Percentiles rank a stretch among this genome's conserved stretches.
These are phyloP conservation scores for Desoria tigrina DNA, from an alignment of 2,888 invertebrate genomes.

Conservation along the genomic window DNA sequence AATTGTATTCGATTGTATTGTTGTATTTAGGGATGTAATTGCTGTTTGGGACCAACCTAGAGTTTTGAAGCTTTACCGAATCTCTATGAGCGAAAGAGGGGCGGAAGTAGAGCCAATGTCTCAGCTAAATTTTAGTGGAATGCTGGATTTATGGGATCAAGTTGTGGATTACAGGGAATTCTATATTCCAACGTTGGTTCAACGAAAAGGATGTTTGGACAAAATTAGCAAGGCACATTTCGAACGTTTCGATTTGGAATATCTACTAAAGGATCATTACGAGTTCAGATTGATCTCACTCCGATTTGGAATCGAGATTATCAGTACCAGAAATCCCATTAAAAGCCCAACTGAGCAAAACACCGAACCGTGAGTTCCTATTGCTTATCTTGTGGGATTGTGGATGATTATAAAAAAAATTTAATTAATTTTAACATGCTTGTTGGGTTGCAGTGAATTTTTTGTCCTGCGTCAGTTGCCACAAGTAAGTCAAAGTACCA, in stretches of 20 bases:
- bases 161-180: not conserved
- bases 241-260: not conserved
- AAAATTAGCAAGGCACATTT: not conserved
- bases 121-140: not conserved
- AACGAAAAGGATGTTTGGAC: not conserved
- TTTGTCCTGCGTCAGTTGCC: conserved; percentile 1
- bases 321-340: not conserved
- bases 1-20: not conserved
- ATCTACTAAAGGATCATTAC: not conserved
- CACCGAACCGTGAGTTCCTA: too few species aligned
- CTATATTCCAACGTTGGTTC: not conserved
- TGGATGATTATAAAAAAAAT: not conserved
- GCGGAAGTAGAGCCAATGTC: too few species aligned
- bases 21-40: conserved; percentile 7
- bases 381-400: too few species aligned
- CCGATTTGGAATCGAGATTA: conserved; percentile 3
- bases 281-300: conserved; percentile 2
- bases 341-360: too few species aligned
- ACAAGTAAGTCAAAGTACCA: too few species aligned
- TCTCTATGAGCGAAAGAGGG: not conserved
- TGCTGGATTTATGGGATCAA: not conserved
- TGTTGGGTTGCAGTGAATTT: not conserved
- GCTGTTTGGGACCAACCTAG: not conserved
- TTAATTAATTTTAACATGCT: not conserved
- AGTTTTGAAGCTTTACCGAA: not conserved